Evolutionary conservation across 2,888 invertebrate genomes (phyloP).

Genomic region (Diogma glabrata): DNA sequence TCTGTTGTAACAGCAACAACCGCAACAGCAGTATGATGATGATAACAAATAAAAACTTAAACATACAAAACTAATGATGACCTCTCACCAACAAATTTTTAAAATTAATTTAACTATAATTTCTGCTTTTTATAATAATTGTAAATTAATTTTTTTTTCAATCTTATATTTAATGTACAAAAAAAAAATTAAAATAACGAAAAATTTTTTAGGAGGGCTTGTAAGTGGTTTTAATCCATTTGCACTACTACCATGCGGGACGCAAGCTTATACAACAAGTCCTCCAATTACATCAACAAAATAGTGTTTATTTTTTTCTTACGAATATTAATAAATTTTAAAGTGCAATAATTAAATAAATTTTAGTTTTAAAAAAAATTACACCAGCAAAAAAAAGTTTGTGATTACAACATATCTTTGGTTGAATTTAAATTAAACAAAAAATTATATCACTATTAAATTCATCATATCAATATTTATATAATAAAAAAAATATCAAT

Average conservation of each 20-base stretch:
- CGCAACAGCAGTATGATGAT: slow-evolving; percentile 7
- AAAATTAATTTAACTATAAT: neutral
- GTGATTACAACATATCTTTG: too few species aligned
- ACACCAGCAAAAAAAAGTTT: too few species aligned
- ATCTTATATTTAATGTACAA: neutral
- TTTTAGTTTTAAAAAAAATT: too few species aligned
- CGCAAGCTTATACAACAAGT: slow-evolving; percentile 67
- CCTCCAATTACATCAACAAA: slow-evolving; percentile 68
- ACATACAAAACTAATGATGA: too few species aligned
- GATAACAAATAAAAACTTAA: slow-evolving; percentile 5
- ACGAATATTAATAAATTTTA: slow-evolving; percentile 4
- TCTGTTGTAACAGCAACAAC: slow-evolving; percentile 5
- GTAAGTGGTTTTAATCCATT: slow-evolving; percentile 90
- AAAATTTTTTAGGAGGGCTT: slow-evolving; percentile 42
- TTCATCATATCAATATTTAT: too few species aligned
- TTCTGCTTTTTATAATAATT: slow-evolving; percentile 1
- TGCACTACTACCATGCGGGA: slow-evolving; percentile 78
- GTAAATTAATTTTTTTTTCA: slow-evolving; percentile 4
- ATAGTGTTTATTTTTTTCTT: slow-evolving; percentile 39
- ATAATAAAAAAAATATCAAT: too few species aligned
- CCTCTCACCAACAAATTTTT: too few species aligned
- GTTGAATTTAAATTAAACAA: too few species aligned
- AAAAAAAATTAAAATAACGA: slow-evolving; percentile 10
- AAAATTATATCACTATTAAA: too few species aligned
- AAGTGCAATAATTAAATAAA: neutral